Evolutionary conservation across 2,113 vertebrate species (phyloP), one percentile per base, ranked within the genome.

Genomic region (Synodontis membranacea): DNA sequence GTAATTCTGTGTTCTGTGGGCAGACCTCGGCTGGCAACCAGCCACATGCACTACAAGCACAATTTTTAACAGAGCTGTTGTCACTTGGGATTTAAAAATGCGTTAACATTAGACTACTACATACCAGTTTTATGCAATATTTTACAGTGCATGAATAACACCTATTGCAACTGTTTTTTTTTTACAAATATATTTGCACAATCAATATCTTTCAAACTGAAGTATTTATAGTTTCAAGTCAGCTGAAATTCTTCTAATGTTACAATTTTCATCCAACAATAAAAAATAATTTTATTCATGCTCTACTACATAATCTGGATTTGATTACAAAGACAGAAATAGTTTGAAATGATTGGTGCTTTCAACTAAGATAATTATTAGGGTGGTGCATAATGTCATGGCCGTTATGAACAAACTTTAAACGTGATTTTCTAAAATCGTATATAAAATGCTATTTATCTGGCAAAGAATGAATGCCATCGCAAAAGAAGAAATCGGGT

Each of bases 41-140:
- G 82, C 80, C 78, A 81, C 42, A 50, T 84, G 80, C 66, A 86
- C 84, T 80, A 84, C 85, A 89, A 88, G 82, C 86, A 88, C 85
- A 86, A 84, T 86, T 87, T 34, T 54, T 48, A 46, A 72, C 82
- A 66, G 58, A 72, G n/a, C 17, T 68, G 21, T 75, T 31, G 58
- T 86, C 82, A 48, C 62, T 58, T 80, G 83, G 56, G 56, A 25
- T 50, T 56, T 84, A 25, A n/a, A 28, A 62, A 46, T 34, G 58
- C 48, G 28, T 81, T 72, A 72, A n/a, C 54, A n/a, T 23, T 66
- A 79, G 44, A 66, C 14, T 15, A 42, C 48, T 28, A 54, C 44
- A 72, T 50, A 25, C 48, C 19, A 17, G 10, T 19, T 83, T 70
- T 52, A 28, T 34, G 52, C 2, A 15, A 37, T 42, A 15, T 11